Conservation (phyloP, 1,140 invertebrate genomes). For the Neotoxoptera formosana region DNA sequence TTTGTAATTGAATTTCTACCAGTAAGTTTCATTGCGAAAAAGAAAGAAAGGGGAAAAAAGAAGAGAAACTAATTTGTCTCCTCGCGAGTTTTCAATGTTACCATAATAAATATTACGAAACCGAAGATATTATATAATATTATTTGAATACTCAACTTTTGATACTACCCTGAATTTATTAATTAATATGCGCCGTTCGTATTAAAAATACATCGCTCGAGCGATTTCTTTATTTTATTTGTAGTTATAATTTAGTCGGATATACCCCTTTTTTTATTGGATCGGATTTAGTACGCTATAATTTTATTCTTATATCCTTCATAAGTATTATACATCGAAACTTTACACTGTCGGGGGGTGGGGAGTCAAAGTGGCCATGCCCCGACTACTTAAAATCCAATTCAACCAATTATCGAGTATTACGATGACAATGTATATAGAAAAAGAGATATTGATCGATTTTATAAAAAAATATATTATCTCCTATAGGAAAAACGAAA, state of each 20-base stretch:
- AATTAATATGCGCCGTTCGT: conserved; percentile 36
- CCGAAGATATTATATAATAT: neutral
- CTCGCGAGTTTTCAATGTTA: conserved; percentile 1
- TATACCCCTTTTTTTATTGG: neutral
- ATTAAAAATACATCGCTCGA: conserved; percentile 4
- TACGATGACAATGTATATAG: too few relatives aligned
- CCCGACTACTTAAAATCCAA: too few relatives aligned
- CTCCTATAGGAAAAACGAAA: too few relatives aligned
- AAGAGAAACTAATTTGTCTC: conserved; percentile 57
- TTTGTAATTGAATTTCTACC: conserved; percentile 51
- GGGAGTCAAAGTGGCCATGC: too few relatives aligned
- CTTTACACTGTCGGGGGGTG: too few relatives aligned
- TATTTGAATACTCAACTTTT: conserved; percentile 28
- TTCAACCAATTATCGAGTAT: too few relatives aligned
- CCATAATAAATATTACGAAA: conserved; percentile 8
- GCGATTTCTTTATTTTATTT: neutral
- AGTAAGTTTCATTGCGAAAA: conserved; percentile 38
- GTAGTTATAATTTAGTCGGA: neutral
- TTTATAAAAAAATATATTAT: too few relatives aligned
- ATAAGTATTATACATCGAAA: neutral
- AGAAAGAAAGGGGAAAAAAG: conserved; percentile 1
- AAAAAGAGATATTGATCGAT: too few relatives aligned
- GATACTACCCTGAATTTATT: conserved; percentile 17
- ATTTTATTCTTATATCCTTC: conserved; percentile 5
- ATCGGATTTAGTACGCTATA: neutral